Evolutionary conservation across 1,140 invertebrate species (phyloP).

Genomic region (Gryllus bimaculatus): DNA sequence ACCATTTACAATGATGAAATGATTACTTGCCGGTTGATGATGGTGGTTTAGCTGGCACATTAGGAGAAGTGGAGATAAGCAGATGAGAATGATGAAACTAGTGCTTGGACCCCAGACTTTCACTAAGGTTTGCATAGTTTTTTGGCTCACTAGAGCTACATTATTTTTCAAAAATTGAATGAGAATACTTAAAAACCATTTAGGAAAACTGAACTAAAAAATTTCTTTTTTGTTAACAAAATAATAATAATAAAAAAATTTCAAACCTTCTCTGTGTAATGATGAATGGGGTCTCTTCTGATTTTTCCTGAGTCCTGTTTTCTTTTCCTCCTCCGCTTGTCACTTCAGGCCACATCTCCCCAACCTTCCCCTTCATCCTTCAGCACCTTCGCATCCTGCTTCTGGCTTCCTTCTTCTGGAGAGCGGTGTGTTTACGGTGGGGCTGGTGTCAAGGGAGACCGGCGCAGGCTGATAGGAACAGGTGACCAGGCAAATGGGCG

Average conservation of each 20-base stretch:
- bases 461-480: conserved; percentile 15
- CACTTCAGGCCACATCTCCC: conserved; percentile 17
- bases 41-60: conserved; percentile 34
- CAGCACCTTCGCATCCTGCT: conserved; percentile 24
- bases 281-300: conserved; percentile 10
- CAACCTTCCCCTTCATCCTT: conserved; percentile 26
- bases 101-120: conserved; percentile 49
- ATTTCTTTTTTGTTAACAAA: no score
- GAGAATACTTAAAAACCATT: no score
- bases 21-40: conserved; percentile 37
- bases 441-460: conserved; percentile 9
- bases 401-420: conserved; percentile 25
- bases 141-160: conserved; percentile 55
- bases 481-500: conserved; percentile 17
- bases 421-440: conserved; percentile 16
- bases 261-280: conserved; percentile 7
- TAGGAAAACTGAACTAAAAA: no score
- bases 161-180: background rate
- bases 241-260: background rate
- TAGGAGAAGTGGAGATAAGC: conserved; percentile 27
- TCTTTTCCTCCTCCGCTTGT: conserved; percentile 20
- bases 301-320: conserved; percentile 10
- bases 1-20: no score
- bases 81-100: conserved; percentile 19
- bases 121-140: conserved; percentile 72